phyloP scores from a whole-genome alignment of 2,797 vertebrate species.

The Eospalax fontanierii region DNA sequence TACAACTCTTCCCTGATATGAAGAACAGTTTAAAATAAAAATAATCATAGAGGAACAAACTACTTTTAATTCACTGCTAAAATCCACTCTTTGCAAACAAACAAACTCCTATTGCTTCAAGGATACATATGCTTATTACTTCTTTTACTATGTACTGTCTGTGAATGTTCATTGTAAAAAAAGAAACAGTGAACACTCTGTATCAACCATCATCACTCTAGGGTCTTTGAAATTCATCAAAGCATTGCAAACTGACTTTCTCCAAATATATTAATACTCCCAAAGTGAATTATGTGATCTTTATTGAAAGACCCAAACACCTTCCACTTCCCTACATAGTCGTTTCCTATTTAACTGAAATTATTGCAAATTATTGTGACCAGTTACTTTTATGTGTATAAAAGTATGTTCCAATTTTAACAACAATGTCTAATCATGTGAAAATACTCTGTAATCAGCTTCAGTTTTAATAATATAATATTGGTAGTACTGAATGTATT shows the following conservation, averaged over 20 bases:
- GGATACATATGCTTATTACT: constrained; percentile 1
- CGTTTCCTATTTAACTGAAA: constrained; percentile 6
- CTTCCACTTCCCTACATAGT: not conserved
- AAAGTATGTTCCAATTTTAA: constrained; percentile 71
- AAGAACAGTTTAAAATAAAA: constrained; percentile 21
- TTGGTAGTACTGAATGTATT: constrained; percentile 74
- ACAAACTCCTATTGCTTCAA: constrained; percentile 23
- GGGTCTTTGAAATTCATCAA: constrained; percentile 83
- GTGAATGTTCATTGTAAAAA: constrained; percentile 26
- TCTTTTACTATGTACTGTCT: not conserved
- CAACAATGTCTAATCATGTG: not conserved
- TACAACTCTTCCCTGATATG: not conserved
- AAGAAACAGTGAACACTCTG: not conserved
- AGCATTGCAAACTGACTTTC: constrained; percentile 75
- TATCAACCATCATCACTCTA: not conserved
- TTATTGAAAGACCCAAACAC: not conserved
- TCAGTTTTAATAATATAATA: constrained; percentile 16
- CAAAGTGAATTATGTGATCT: constrained; percentile 75
- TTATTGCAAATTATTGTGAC: not conserved
- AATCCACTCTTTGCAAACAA: constrained; percentile 6
- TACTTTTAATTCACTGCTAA: constrained; percentile 64
- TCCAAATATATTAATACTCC: constrained; percentile 76
- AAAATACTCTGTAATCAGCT: constrained; percentile 50
- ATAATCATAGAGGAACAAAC: constrained; percentile 50
- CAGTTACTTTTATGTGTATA: not conserved